These are phyloP conservation scores for Cardiocondyla obscurior DNA, from an alignment of 1,140 invertebrate genomes.

Conservation along the genomic window DNA sequence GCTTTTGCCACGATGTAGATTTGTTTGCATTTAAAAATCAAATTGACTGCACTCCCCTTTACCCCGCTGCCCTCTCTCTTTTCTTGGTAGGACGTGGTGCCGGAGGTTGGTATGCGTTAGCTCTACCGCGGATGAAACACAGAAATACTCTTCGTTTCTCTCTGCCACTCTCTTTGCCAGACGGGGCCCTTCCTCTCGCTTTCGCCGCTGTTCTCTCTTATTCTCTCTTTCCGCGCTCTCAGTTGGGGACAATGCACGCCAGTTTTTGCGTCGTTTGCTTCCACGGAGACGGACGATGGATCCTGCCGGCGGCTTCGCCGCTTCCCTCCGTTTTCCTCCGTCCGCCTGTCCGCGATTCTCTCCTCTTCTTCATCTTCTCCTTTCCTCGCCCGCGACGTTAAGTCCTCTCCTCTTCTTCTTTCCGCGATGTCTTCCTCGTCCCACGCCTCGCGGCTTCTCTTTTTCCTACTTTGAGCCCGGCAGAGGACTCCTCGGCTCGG, in stretches of 20 bases:
- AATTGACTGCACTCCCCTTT: constrained; percentile 74
- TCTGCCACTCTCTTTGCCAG: background rate
- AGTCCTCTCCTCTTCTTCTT: constrained; percentile 38
- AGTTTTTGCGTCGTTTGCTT: constrained; percentile 83
- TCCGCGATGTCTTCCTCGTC: constrained; percentile 53
- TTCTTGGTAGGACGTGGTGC: constrained; percentile 61
- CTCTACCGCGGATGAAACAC: constrained; percentile 60
- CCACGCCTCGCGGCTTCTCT: constrained; percentile 49
- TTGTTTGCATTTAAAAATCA: constrained; percentile 85
- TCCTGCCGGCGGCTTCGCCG: constrained; percentile 59
- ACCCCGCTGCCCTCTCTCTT: constrained; percentile 39
- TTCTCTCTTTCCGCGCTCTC: constrained; percentile 65
- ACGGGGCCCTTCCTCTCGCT: background rate
- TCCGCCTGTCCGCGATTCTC: constrained; percentile 34
- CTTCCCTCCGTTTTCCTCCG: constrained; percentile 40
- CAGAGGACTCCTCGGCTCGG: constrained; percentile 53
- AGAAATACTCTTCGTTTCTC: constrained; percentile 41
- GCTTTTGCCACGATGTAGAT: constrained; percentile 84
- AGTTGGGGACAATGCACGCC: constrained; percentile 81
- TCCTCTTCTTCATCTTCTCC: background rate
- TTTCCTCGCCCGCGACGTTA: background rate
- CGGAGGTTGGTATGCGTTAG: constrained; percentile 77
- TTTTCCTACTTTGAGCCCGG: constrained; percentile 46
- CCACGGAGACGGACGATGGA: constrained; percentile 73
- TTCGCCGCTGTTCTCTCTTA: constrained; percentile 26